A percentile compares a stretch with the other conserved stretches of the same genome.
Conservation (phyloP, 2,797 vertebrate species). For the Tamandua tetradactyla region DNA sequence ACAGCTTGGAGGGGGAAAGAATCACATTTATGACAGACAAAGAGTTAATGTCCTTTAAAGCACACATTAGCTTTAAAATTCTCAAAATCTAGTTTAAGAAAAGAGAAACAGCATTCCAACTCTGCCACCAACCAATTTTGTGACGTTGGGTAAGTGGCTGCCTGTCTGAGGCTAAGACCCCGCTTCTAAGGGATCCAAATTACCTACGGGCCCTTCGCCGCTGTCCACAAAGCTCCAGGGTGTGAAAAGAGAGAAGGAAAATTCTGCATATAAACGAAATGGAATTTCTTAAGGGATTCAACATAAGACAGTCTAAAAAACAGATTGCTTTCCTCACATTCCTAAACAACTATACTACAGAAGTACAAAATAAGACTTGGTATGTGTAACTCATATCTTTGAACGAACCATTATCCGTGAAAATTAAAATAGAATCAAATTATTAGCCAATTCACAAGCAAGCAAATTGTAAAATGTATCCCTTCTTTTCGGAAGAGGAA, state of each 20-base stretch:
- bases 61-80: neutral
- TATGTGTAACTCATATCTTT: neutral
- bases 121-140: neutral
- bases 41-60: neutral
- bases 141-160: neutral
- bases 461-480: constrained; percentile 5
- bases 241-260: neutral
- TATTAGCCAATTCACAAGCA: constrained; percentile 5
- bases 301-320: neutral
- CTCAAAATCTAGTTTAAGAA: constrained; percentile 28
- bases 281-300: neutral
- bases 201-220: neutral
- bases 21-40: neutral
- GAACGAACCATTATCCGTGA: neutral
- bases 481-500: constrained; percentile 17
- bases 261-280: neutral
- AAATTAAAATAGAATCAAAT: constrained; percentile 32
- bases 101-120: neutral
- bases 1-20: neutral
- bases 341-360: neutral
- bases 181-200: no score
- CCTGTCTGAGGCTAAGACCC: neutral
- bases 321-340: neutral
- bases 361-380: neutral
- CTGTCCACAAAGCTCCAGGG: neutral